Evolutionary conservation across 2,888 invertebrate genomes (phyloP).

Genomic region (Atethmia centrago): DNA sequence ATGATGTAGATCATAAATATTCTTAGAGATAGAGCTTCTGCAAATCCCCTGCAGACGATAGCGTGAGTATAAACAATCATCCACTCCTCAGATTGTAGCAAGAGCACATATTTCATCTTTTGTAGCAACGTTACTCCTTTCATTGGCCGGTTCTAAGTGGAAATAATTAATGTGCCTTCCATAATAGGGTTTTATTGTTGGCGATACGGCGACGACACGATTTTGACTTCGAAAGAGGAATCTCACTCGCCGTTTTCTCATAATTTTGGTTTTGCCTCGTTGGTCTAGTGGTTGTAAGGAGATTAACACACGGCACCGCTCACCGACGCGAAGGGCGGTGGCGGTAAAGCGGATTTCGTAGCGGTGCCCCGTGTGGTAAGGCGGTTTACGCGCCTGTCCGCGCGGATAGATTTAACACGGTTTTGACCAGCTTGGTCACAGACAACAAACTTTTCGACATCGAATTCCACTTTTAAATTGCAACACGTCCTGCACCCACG

Average conservation of each 20-base stretch:
- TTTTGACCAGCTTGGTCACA: too few relatives aligned
- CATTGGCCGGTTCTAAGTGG: conserved; percentile 65
- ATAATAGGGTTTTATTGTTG: neutral
- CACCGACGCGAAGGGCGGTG: too few relatives aligned
- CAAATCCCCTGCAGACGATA: conserved; percentile 6
- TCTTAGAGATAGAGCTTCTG: neutral
- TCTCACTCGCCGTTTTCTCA: neutral
- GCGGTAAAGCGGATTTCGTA: too few relatives aligned
- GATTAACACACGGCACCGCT: too few relatives aligned
- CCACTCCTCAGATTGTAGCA: conserved; percentile 33
- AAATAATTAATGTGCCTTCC: conserved; percentile 68
- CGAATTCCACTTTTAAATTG: too few relatives aligned
- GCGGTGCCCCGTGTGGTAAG: too few relatives aligned
- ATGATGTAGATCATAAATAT: neutral
- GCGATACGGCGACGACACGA: conserved; percentile 32
- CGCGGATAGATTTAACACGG: too few relatives aligned
- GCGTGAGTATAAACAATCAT: conserved; percentile 46
- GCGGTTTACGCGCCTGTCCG: too few relatives aligned
- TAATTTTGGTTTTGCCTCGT: too few relatives aligned
- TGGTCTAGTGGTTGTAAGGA: too few relatives aligned
- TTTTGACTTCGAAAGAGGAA: neutral
- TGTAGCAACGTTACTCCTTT: conserved; percentile 64
- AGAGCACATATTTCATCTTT: conserved; percentile 66
- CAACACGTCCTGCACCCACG: too few relatives aligned
- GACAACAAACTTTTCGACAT: too few relatives aligned